phyloP scores from a whole-genome alignment of 2,113 vertebrate genomes.

The Neogale vison region DNA sequence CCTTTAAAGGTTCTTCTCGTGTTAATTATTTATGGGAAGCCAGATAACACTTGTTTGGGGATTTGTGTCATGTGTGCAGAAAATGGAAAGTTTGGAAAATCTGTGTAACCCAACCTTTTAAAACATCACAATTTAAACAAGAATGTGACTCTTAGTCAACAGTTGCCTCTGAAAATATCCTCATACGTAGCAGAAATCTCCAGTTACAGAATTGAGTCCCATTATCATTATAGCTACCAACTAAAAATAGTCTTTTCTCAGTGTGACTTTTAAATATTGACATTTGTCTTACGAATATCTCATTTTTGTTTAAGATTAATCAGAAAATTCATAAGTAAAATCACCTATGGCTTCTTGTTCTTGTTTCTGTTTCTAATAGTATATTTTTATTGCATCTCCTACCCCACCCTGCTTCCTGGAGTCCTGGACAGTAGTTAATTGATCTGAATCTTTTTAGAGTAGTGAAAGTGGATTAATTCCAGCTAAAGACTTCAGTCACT shows the following conservation, averaged over 20 bases:
- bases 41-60: background rate
- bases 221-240: background rate
- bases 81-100: background rate
- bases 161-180: background rate
- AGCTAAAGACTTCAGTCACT: background rate
- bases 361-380: background rate
- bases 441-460: conserved; percentile 9
- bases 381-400: background rate
- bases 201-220: background rate
- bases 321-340: conserved; percentile 13
- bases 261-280: conserved; percentile 1
- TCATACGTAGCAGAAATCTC: background rate
- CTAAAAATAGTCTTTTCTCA: background rate
- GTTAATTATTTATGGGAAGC: background rate
- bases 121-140: background rate
- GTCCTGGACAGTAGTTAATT: background rate
- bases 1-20: conserved; percentile 1
- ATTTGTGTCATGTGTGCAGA: background rate
- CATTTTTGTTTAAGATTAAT: conserved; percentile 5
- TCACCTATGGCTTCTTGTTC: background rate
- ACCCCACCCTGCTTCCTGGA: background rate
- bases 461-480: background rate
- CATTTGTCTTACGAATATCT: background rate
- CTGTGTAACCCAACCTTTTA: background rate
- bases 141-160: background rate